Evolutionary conservation across 2,113 vertebrate species (phyloP), one percentile per base, ranked within the genome.

Genomic region (Anolis sagrei): DNA sequence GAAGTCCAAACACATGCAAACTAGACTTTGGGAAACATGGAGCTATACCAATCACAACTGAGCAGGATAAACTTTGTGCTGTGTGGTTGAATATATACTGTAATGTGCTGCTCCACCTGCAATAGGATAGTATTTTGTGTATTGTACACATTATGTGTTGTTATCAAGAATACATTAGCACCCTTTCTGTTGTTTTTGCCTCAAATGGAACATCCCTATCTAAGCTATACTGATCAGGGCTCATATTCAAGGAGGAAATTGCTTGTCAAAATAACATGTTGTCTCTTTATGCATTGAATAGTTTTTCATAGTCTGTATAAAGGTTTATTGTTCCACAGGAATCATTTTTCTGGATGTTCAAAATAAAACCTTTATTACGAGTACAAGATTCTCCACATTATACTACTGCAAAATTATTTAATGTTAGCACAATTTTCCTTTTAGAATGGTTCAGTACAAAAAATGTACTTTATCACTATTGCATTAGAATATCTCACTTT

Each of bases 281-380:
- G 29, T 29, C 13, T 87, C 74, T 78, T 85, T 76, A 64, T 86
- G 11, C 13, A 27, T 49, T 91, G 88, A 82, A 29, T 76, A 16
- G 89, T 82, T 48, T 88, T 90, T 8, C 9, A 64, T 21, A 49
- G 4, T 49, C 4, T 78, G 18, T 61, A 21, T 73, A 51, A 83
- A 73, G 36, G 81, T 77, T 90, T 80, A 80, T 64, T 83, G 68
- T 82, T 72, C 79, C 86, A 76, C 21, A 76, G 58, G 78, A 87
- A 54, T 88, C 89, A n/a, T 91, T 89, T 86, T 36, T 82, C 85
- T 86, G 64, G 18, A 68, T 84, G 25, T 77, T 86, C 9, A 79
- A 89, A 89, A 82, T 79, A 81, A 77, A 87, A 62, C 21, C 10
- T 54, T 76, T 70, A 68, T 86, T 93, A 76, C 89, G 76, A 9